A percentile compares a stretch with the other conserved stretches of the same genome.
phyloP scores from a whole-genome alignment of 2,113 vertebrate species.

The Sminthopsis crassicaudata region DNA sequence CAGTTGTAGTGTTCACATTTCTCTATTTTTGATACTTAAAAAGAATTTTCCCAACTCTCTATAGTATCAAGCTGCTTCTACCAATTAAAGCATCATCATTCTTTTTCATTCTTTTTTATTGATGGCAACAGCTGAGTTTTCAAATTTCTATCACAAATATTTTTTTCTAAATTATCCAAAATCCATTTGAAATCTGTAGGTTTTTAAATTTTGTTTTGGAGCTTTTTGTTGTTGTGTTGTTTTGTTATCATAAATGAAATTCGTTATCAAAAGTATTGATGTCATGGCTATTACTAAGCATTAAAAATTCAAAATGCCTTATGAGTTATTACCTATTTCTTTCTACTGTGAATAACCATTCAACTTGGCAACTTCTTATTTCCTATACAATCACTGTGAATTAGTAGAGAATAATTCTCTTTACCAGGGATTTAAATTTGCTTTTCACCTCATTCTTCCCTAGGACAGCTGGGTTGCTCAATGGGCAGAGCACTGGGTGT shows the following conservation, averaged over 20 bases:
- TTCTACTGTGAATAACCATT: background rate
- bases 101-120: background rate
- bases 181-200: background rate
- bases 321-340: background rate
- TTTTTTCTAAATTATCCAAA: background rate
- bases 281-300: background rate
- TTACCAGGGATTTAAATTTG: background rate
- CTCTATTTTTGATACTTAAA: background rate
- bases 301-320: background rate
- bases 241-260: background rate
- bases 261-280: background rate
- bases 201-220: background rate
- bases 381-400: background rate
- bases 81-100: background rate
- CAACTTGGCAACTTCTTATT: background rate
- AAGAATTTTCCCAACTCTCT: background rate
- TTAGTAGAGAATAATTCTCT: background rate
- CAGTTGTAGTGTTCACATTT: background rate
- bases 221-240: background rate
- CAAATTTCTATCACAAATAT: background rate
- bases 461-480: background rate
- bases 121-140: background rate
- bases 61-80: background rate
- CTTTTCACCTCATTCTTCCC: background rate
- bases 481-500: background rate